Base-by-base conservation (phyloP, 1,140 invertebrate genomes). In the Temnothorax curvispinosus region DNA sequence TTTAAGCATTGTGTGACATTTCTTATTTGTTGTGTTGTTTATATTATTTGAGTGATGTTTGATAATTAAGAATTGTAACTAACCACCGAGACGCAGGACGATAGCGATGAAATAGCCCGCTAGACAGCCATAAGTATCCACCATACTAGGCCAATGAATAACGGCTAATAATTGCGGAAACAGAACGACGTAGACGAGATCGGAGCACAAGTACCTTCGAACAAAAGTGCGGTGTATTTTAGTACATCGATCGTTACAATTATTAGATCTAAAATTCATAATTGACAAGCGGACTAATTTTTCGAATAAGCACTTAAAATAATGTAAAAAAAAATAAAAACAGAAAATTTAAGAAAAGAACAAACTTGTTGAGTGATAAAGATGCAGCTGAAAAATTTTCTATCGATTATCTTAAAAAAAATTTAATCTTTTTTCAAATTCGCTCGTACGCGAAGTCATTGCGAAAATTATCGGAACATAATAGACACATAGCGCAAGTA, bases 91-190 rank as follows among this genome's bases (percentile, higher is more conserved):
- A 11, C 98, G 95, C 50, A 98, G 93, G 60, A 97, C 89, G 38
- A 98, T 91, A 2, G 97, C 97, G 15, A 97, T 93, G 13, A 97
- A 92, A 91, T 97, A 97, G 32, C 96, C 96, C 4, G 96, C 94
- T 5, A 98, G 94, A 35, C 97, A 98, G 7, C 98, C 98, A 90
- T 98, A 98, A 0, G 97, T 97, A 93, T 98, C 98, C 87, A 96
- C 96, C 85, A 96, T 94, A 52, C 96, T 94, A 18, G 96, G 95
- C 95, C 97, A 97, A 93, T 98, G 97, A 13, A 98, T 96, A n/a
- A 98, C 97, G 64, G 97, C 96, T n/a, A 98, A 94, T 2, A 98
- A 95, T 96, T 98, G 98, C 0, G 98, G 98, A 92, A 98, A 98
- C 15, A 98, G 95, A 72, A 98, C 97, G 47, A 98, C 97, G 94